A percentile compares a stretch with the other conserved stretches of the same genome.
Conservation (phyloP, 2,797 vertebrate species). For the Rhynchotus rufescens region DNA sequence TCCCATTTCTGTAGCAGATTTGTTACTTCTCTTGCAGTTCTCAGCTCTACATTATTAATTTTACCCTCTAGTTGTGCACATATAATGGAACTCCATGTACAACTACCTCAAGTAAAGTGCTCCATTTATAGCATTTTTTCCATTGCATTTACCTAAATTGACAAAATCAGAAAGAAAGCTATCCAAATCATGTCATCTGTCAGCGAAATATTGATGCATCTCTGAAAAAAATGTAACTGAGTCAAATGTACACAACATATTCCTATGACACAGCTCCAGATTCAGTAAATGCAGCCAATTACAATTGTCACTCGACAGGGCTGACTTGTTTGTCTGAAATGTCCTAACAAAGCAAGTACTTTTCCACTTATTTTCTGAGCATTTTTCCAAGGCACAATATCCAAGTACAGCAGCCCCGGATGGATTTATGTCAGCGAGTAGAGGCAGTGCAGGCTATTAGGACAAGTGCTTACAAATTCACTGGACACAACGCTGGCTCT, state of each 20-base stretch:
- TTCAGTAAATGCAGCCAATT: slow-evolving; percentile 13
- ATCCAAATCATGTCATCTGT: background rate
- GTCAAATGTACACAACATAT: background rate
- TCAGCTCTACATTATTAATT: slow-evolving; percentile 51
- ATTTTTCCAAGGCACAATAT: background rate
- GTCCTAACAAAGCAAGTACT: background rate
- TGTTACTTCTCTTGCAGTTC: background rate
- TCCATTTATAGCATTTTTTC: background rate
- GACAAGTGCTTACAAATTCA: background rate
- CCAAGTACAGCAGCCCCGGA: background rate
- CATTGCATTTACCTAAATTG: background rate
- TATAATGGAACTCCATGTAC: slow-evolving; percentile 23
- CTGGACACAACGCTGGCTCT: background rate
- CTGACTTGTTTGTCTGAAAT: slow-evolving; percentile 20
- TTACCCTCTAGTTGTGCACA: slow-evolving; percentile 25
- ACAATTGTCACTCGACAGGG: slow-evolving; percentile 26
- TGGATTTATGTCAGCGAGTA: background rate
- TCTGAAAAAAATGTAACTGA: background rate
- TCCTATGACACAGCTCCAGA: background rate
- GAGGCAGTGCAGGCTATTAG: background rate
- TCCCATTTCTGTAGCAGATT: background rate
- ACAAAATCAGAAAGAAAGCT: background rate
- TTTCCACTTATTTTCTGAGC: background rate
- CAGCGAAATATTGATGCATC: background rate
- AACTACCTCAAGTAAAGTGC: slow-evolving; percentile 12